These are phyloP conservation scores for Chelonoidis abingdonii DNA, from an alignment of 2,113 vertebrate species.

Conservation along the genomic window DNA sequence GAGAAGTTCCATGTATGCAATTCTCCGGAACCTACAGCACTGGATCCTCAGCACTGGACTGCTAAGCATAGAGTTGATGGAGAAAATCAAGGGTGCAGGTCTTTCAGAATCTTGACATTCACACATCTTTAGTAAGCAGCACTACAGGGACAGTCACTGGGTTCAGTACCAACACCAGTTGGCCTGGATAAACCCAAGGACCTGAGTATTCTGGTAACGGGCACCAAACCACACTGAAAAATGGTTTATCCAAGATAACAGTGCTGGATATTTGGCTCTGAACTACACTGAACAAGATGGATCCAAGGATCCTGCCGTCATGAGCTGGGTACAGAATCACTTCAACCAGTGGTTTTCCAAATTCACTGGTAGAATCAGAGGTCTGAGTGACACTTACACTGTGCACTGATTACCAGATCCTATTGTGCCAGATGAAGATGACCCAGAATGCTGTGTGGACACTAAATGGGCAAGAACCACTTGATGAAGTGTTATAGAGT, in stretches of 20 bases:
- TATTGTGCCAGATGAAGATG: neutral
- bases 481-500: neutral
- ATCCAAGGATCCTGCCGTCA: neutral
- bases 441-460: neutral
- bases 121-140: neutral
- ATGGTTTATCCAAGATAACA: neutral
- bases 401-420: neutral
- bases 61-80: neutral
- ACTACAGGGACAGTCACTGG: neutral
- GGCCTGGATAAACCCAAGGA: neutral
- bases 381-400: neutral
- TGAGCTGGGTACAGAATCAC: neutral
- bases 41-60: neutral
- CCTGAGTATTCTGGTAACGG: neutral
- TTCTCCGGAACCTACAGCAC: neutral
- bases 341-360: neutral
- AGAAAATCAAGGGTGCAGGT: neutral
- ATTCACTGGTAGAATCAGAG: neutral
- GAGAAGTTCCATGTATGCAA: neutral
- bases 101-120: neutral
- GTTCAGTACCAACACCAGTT: neutral
- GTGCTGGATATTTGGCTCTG: neutral
- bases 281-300: neutral
- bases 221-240: constrained; percentile 15
- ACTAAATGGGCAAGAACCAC: neutral